Base-by-base conservation (phyloP, 2,888 invertebrate genomes). In the Notodonta dromedarius region DNA sequence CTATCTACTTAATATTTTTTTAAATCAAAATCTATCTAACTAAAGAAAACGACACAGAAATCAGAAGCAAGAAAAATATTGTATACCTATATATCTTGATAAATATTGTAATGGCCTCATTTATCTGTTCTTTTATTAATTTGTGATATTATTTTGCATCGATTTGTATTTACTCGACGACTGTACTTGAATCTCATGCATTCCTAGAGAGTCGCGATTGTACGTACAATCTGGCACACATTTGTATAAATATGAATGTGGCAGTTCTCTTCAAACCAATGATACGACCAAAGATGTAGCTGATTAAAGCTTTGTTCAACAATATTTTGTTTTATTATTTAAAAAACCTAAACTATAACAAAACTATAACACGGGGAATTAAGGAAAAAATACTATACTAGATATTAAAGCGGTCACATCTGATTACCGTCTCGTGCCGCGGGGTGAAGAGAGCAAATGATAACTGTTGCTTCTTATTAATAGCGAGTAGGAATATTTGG, bases 281-380 rank as follows among this genome's bases (percentile, higher is more conserved):
- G 95, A 95, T 94, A 94, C 93, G 94, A 95, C 95, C 95, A 95
- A 95, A 95, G 95, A 95, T 87, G 89, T 93, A 93, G 93, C 84
- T 86, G 84, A 94, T 86, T 93, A 93, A 93, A 93, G 80, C 83
- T 81, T 90, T 91, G 91, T 93, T 92, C 86, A 85, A 87, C 86
- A 82, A 68, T 71, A 65, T 54, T 44, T 62, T 70, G 62, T 82
- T 82, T 88, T 82, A 80, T 84, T 82, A 51, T 51, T 51, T 51
- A 7, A 51, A 7, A 24, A 5, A 24, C 32, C 51, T 12, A 2
- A 5, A 13, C 3, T 9, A 42, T n/a, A n/a, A 46, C n/a, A 46
- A n/a, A 46, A 46, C n/a, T 0, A n/a, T 6, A 46, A 4, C 5
- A 9, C 13, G 35, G 7, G 0, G 11, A 40, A 40, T 9, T 4